phyloP scores from a whole-genome alignment of 30 jellyfish, hydroid and myxozoan genomes.

The Turritopsis dohrnii region DNA sequence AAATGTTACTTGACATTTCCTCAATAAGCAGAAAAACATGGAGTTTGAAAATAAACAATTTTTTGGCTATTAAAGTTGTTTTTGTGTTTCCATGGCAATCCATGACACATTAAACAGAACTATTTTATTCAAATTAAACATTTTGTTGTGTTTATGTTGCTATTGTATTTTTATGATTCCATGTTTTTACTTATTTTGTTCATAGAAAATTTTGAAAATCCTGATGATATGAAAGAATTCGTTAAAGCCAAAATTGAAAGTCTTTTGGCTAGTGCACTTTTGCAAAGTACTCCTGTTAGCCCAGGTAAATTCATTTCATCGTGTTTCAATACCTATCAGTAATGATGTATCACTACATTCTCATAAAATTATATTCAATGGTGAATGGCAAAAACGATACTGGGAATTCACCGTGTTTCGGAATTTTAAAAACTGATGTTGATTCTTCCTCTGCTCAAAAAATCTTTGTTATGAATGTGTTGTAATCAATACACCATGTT shows the following conservation, averaged over 20 bases:
- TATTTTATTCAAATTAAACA: too few species aligned
- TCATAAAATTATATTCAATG: too few species aligned
- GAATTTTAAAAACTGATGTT: too few species aligned
- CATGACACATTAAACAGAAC: not conserved
- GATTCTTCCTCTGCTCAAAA: too few species aligned
- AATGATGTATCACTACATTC: too few species aligned
- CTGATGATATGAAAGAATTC: slow-evolving; percentile 78
- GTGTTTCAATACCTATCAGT: not conserved
- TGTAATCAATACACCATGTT: too few species aligned
- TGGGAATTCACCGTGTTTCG: too few species aligned
- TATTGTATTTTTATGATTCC: too few species aligned
- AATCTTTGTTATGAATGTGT: too few species aligned
- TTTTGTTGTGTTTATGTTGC: not conserved
- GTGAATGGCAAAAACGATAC: too few species aligned
- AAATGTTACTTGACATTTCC: too few species aligned
- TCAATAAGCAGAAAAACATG: not conserved
- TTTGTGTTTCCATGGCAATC: not conserved
- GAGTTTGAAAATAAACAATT: not conserved
- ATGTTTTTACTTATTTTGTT: slow-evolving; percentile 12
- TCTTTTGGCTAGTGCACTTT: slow-evolving; percentile 48
- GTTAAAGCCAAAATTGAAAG: slow-evolving; percentile 92
- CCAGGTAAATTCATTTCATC: not conserved
- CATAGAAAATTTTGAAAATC: slow-evolving; percentile 60
- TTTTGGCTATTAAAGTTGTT: not conserved
- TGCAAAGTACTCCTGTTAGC: slow-evolving; percentile 13